phyloP scores from a whole-genome alignment of 2,797 vertebrate species.

The Sebastes melanostomus region DNA sequence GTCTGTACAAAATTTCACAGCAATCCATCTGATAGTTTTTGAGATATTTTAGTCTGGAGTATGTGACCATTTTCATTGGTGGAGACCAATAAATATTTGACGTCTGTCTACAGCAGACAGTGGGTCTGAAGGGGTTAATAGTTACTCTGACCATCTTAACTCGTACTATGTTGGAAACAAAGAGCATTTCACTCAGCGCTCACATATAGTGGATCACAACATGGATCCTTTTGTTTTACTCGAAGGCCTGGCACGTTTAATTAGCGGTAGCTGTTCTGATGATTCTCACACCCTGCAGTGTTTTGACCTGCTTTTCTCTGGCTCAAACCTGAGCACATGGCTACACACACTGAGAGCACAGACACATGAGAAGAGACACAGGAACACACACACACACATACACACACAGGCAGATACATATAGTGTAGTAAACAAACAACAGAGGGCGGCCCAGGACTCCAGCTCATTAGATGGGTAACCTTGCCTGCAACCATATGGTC shows the following conservation, averaged over 20 bases:
- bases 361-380: conserved; percentile 16
- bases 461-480: conserved; percentile 52
- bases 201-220: conserved; percentile 26
- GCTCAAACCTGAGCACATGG: conserved; percentile 55
- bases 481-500: conserved; percentile 46
- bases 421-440: conserved; percentile 51
- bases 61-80: background rate
- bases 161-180: conserved; percentile 12
- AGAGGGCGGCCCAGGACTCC: conserved; percentile 15
- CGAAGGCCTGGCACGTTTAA: conserved; percentile 54
- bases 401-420: background rate
- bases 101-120: background rate
- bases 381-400: conserved; percentile 8
- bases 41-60: background rate
- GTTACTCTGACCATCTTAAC: background rate
- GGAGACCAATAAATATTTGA: background rate
- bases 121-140: background rate
- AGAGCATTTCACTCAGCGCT: conserved; percentile 1
- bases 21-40: background rate
- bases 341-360: conserved; percentile 49
- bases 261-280: conserved; percentile 61
- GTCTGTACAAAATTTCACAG: background rate
- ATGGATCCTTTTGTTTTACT: conserved; percentile 40
- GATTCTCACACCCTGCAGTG: conserved; percentile 60
- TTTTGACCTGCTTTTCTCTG: conserved; percentile 73